Evolutionary conservation across 2,888 invertebrate species (phyloP), one percentile per base, ranked within the genome.

Genomic region (Cyaniris semiargus): DNA sequence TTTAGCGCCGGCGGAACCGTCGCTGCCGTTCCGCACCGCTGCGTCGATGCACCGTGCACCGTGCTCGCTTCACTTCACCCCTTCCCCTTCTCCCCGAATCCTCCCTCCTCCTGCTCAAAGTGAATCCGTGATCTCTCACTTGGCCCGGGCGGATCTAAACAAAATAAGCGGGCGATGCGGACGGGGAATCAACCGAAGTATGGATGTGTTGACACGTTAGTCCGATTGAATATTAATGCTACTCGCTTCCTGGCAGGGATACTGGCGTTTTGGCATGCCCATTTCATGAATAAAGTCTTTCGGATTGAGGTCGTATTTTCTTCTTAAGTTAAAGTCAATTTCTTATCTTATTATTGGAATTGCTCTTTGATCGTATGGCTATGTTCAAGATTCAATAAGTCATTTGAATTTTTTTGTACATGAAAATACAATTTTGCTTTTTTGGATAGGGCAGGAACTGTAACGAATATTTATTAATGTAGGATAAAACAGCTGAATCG

Each of bases 51-150:
- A 66, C 66, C 66, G 27, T 60, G 21, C 60, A 21, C 60, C 60
- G 10, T 23, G 10, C 66, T 21, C 21, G n/a, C 58, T n/a, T 58
- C 58, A n/a, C 58, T n/a, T 8, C 21, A 13, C 76, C 66, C 34
- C 21, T 18, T 13, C 15, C 76, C 6, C 27, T 8, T 21, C 70
- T 13, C 48, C 56, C 31, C 53, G 21, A 48, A 21, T n/a, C 48
- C 70, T 38, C 58, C 58, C 53, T 56, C 27, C 53, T 3, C 27
- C 75, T 75, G 58, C 72, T 38, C 76, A 76, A 77, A 79, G 79
- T 60, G 76, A 78, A 78, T 76, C 76, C 77, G 34, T 79, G 79
- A 79, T 79, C 66, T 76, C 48, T 34, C 75, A 78, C 76, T 53
- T 31, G 58, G 53, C 44, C 34, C 70, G 70, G 58, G 2, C 58